Base-by-base conservation (phyloP, 2,113 vertebrate species). In the Tautogolabrus adspersus region DNA sequence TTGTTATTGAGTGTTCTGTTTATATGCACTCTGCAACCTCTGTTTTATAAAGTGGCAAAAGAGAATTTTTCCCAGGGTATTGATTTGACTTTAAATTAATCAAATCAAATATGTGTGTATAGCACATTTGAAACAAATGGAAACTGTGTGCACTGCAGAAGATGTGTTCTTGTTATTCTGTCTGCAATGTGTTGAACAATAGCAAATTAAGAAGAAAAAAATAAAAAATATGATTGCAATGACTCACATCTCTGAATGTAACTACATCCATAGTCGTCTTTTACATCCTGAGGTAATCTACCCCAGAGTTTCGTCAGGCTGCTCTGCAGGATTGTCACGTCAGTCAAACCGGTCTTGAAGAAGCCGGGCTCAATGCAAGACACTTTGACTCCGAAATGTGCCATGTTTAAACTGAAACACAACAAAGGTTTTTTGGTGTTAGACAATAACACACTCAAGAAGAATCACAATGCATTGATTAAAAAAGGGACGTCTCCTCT, bases 321-420 rank as follows among this genome's bases (percentile, higher is more conserved):
- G n/a, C 59, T 91, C 65, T 93, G 30, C 0, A 92, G n/a, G 0
- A 88, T 0, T 8, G 26, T 63, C 8, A 85, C 3, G 42, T 93
- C 88, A 15, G 88, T 92, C 72, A 91, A 30, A 30, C 58, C 88
- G 19, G 93, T 94, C 72, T 93, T 94, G 90, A 95, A 96, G 89
- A 95, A 96, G 37, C 89, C 88, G 0, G 94, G 94, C 84, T 96
- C 93, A 19, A 93, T 91, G 83, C 94, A 92, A 22, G 93, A 81
- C n/a, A 96, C 95, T 76, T 95, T 96, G 30, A 97, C 87, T 55
- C 96, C 95, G 77, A 95, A 98, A 6, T 89, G 87, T 18, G 75
- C 77, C 92, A 96, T 91, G 57, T 95, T 92, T 72, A 89, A 71
- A 79, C 96, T 96, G 79, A 56, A 93, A 90, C 16, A 77, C 61